These are phyloP conservation scores for Sitta carolinensis DNA, from an alignment of 2,797 vertebrate species.

Conservation along the genomic window DNA sequence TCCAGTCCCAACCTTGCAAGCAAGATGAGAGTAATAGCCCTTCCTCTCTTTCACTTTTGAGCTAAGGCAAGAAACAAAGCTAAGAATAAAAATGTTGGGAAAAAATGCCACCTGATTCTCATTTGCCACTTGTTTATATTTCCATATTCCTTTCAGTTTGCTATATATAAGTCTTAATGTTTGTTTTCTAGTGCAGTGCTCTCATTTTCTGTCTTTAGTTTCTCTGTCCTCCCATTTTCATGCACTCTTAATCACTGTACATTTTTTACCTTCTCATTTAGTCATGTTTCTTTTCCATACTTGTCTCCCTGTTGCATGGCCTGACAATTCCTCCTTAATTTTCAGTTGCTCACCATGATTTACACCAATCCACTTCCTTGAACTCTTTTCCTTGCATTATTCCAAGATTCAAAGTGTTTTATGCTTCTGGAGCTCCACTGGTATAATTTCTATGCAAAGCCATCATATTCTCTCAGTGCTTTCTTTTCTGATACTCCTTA, in stretches of 20 bases:
- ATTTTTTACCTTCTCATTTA: background rate
- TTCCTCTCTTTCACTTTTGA: background rate
- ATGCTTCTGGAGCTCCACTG: background rate
- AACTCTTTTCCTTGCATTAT: background rate
- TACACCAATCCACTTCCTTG: background rate
- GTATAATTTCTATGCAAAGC: background rate
- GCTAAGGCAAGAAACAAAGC: background rate
- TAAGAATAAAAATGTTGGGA: background rate
- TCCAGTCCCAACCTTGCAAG: background rate
- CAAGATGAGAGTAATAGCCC: background rate
- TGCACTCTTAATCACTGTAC: rapidly evolving
- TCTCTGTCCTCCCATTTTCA: background rate
- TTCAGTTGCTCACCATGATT: background rate
- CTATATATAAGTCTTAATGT: background rate
- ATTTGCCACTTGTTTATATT: background rate
- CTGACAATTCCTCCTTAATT: background rate
- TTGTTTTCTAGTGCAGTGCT: background rate
- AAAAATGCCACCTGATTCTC: background rate
- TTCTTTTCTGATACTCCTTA: background rate
- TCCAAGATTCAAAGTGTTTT: background rate
- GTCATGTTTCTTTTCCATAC: background rate
- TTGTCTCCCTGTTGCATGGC: background rate
- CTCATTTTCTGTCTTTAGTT: background rate
- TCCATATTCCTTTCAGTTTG: background rate
- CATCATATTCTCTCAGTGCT: background rate